Evolutionary conservation across 2,888 invertebrate genomes (phyloP).

Genomic region (Lycophotia porphyrea): DNA sequence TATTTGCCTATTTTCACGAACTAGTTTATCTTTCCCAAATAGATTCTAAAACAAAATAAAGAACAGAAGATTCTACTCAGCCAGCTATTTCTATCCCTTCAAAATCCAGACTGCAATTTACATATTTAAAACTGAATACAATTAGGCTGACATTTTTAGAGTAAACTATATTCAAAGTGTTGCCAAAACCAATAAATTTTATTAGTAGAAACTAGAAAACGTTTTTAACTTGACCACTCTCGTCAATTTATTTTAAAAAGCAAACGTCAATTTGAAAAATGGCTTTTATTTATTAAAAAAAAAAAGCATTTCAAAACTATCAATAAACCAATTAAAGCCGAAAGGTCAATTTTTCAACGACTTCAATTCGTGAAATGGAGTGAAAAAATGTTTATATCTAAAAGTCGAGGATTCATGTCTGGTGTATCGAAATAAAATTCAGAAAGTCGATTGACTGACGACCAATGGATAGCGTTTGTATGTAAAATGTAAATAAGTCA

Average conservation of each 20-base stretch:
- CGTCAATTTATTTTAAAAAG: conserved; percentile 42
- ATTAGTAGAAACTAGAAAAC: conserved; percentile 56
- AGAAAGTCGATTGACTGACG: conserved; percentile 69
- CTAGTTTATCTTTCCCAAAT: background rate
- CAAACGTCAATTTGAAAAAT: conserved; percentile 32
- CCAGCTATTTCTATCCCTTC: conserved; percentile 27
- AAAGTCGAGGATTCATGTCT: conserved; percentile 67
- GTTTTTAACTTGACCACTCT: conserved; percentile 48
- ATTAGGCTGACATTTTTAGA: conserved; percentile 48
- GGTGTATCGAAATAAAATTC: conserved; percentile 65
- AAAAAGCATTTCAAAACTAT: conserved; percentile 30
- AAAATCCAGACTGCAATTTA: conserved; percentile 47
- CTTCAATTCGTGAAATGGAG: conserved; percentile 54
- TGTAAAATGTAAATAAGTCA: conserved; percentile 71
- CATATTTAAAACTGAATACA: conserved; percentile 56
- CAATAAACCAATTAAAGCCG: conserved; percentile 60
- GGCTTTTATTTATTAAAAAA: conserved; percentile 43
- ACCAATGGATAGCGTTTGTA: conserved; percentile 69
- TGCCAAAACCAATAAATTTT: conserved; percentile 32
- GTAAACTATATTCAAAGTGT: conserved; percentile 41
- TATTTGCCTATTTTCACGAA: background rate
- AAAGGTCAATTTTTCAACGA: conserved; percentile 56
- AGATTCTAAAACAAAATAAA: conserved; percentile 25
- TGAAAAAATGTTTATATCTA: conserved; percentile 63
- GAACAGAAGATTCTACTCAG: conserved; percentile 21